Conservation (phyloP, 2,113 vertebrate species). For the Taxidea taxus region DNA sequence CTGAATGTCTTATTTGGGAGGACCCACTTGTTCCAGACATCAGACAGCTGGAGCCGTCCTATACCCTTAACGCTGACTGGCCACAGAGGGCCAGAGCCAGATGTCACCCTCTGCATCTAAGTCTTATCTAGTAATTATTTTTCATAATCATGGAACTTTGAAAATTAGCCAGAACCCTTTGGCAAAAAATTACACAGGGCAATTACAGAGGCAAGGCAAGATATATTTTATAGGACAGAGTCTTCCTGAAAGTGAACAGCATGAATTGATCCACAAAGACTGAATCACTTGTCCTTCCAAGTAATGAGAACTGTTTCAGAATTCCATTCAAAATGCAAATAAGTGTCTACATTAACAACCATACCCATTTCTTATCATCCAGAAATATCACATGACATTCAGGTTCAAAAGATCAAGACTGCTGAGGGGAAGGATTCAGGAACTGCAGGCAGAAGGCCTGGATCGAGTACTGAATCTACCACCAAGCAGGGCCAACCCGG, state of each 20-base stretch:
- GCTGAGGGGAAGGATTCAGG: background rate
- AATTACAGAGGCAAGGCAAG: background rate
- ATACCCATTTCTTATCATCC: background rate
- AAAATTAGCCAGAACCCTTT: background rate
- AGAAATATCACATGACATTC: background rate
- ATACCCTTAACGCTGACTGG: background rate
- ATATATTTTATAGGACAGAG: background rate
- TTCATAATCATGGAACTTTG: background rate
- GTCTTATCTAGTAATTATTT: background rate
- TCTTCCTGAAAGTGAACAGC: slow-evolving; percentile 12
- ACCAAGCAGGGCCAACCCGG: no score
- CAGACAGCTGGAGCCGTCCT: background rate
- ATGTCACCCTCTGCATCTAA: background rate
- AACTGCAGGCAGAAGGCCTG: background rate
- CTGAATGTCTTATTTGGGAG: background rate
- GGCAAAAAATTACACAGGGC: background rate
- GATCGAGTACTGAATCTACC: background rate
- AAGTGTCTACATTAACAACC: background rate
- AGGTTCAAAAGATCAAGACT: background rate
- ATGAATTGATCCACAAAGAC: background rate
- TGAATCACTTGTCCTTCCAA: background rate
- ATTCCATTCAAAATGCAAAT: slow-evolving; percentile 19
- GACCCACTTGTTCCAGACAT: background rate
- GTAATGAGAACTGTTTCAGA: slow-evolving; percentile 3
- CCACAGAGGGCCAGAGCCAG: background rate